phyloP scores from a whole-genome alignment of 1,140 invertebrate species.

The Pseudomyrmex sp. region DNA sequence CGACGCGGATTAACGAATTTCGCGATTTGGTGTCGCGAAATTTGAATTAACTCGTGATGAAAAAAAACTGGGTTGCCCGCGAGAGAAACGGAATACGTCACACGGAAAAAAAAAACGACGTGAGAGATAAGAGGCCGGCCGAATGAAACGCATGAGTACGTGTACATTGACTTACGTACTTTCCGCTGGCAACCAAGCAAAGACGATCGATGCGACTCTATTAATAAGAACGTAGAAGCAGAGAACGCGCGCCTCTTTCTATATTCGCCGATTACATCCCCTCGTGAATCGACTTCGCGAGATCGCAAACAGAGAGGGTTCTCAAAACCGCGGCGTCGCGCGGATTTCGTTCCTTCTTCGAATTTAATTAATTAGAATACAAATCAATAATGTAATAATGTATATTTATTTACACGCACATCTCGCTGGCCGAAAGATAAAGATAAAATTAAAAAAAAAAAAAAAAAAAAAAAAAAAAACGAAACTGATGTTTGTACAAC shows the following conservation, averaged over 20 bases:
- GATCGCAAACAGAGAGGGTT: neutral
- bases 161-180: slow-evolving; percentile 34
- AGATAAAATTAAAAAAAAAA: too few species aligned
- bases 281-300: neutral
- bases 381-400: too few species aligned
- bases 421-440: too few species aligned
- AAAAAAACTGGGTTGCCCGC: neutral
- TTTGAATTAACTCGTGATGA: neutral
- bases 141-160: slow-evolving; percentile 49
- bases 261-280: neutral
- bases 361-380: too few species aligned
- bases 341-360: neutral
- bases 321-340: too few species aligned
- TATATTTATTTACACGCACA: too few species aligned
- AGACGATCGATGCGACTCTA: slow-evolving; percentile 71
- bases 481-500: neutral
- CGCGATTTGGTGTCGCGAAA: neutral
- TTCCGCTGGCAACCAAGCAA: slow-evolving; percentile 46
- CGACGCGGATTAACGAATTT: neutral
- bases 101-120: neutral
- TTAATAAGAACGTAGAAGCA: slow-evolving; percentile 66
- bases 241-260: slow-evolving; percentile 44
- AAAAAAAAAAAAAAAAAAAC: neutral
- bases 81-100: too few species aligned
- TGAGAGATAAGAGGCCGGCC: neutral